phyloP scores from a whole-genome alignment of 53 echinoderm and acorn worm species.

The Mesocentrotus franciscanus region DNA sequence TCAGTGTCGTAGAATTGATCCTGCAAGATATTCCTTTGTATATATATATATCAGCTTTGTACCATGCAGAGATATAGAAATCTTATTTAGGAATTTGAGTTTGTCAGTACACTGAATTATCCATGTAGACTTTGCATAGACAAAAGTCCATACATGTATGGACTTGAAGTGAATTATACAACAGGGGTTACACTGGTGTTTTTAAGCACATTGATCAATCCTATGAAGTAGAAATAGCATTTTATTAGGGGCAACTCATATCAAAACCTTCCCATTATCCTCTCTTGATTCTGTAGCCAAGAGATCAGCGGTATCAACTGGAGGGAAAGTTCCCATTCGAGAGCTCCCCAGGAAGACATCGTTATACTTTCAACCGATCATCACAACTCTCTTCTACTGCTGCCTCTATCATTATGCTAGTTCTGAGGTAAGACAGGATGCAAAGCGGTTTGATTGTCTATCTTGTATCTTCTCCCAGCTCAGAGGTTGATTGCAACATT shows the following conservation, averaged over 20 bases:
- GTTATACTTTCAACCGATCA: constrained; percentile 84
- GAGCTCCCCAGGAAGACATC: constrained; percentile 78
- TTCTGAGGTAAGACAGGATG: constrained; percentile 77
- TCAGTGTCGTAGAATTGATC: too few species aligned
- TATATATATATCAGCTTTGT: too few species aligned
- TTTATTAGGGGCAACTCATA: neutral
- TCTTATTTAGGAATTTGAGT: too few species aligned
- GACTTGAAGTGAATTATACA: too few species aligned
- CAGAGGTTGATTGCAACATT: neutral
- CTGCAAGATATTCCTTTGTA: too few species aligned
- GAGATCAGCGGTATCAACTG: constrained; percentile 75
- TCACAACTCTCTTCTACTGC: constrained; percentile 94
- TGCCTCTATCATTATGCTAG: constrained; percentile 86
- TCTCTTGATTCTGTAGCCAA: constrained; percentile 55
- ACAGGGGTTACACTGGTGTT: too few species aligned
- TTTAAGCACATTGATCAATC: too few species aligned
- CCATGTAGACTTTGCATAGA: too few species aligned
- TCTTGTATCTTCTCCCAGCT: neutral
- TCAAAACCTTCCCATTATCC: neutral
- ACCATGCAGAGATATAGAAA: too few species aligned
- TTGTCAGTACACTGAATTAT: too few species aligned
- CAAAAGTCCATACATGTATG: too few species aligned
- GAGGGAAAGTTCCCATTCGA: constrained; percentile 81
- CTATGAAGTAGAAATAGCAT: too few species aligned
- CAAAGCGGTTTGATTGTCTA: neutral